These are phyloP conservation scores for Metellina segmentata DNA, from an alignment of 2,888 invertebrate species.

Conservation along the genomic window DNA sequence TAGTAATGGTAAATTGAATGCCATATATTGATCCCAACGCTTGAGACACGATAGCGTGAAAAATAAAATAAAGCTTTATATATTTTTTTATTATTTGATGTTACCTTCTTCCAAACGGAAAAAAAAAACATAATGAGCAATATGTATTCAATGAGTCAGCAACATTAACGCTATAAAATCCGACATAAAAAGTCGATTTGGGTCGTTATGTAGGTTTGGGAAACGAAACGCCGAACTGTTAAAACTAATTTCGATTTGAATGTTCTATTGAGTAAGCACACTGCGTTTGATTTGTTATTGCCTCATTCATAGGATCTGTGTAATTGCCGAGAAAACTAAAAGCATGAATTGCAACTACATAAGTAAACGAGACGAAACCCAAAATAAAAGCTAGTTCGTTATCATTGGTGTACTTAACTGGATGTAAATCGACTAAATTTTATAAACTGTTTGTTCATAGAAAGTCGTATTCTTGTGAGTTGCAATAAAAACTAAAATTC, in stretches of 20 bases:
- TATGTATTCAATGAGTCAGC: slow-evolving; percentile 46
- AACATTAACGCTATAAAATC: slow-evolving; percentile 23
- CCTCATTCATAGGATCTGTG: not conserved
- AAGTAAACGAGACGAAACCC: not conserved
- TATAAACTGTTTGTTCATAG: not conserved
- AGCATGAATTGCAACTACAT: not conserved
- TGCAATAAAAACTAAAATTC: not conserved
- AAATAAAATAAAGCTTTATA: too few relatives aligned
- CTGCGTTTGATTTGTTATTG: not conserved
- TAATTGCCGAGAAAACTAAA: not conserved
- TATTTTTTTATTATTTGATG: not conserved
- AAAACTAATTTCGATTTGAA: slow-evolving; percentile 33
- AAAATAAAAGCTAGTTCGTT: not conserved
- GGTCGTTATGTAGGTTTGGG: not conserved
- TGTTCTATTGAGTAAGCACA: not conserved
- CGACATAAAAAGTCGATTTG: not conserved
- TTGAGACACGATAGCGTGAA: not conserved
- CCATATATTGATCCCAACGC: not conserved
- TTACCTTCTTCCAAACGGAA: not conserved
- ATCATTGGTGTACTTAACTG: not conserved
- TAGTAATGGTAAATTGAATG: too few relatives aligned
- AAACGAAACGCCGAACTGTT: not conserved
- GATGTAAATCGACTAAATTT: not conserved
- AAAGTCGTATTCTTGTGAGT: not conserved
- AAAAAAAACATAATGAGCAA: slow-evolving; percentile 34